Conservation (phyloP, 2,888 invertebrate species). For the Diarsia dahlii region DNA sequence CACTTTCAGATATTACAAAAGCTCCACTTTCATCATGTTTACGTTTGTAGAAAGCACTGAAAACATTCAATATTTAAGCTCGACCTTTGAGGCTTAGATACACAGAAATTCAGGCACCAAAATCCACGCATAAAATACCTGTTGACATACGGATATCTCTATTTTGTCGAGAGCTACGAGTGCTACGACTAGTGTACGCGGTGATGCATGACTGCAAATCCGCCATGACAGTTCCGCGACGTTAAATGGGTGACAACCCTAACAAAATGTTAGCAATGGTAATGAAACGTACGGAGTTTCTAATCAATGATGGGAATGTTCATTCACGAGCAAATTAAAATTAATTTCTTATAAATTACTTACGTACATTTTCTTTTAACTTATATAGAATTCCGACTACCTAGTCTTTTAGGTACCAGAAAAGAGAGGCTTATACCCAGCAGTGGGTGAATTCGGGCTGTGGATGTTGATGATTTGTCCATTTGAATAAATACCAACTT, state of each 20-base stretch:
- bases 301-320: background rate
- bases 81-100: background rate
- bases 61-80: background rate
- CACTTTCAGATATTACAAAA: background rate
- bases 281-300: background rate
- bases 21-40: background rate
- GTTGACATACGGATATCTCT: slow-evolving; percentile 14
- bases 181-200: background rate
- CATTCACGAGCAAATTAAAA: background rate
- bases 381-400: background rate
- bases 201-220: slow-evolving; percentile 4
- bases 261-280: background rate
- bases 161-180: slow-evolving; percentile 14
- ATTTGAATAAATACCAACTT: no score
- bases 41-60: background rate
- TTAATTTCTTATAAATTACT: background rate
- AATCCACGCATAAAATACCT: background rate
- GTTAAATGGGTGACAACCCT: slow-evolving; percentile 13
- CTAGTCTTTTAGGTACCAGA: background rate
- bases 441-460: no score
- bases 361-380: background rate
- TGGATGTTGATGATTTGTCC: no score
- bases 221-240: background rate
- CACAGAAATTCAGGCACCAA: background rate
- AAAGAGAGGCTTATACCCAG: no score